A percentile compares a stretch with the other conserved stretches of the same genome.
phyloP scores from a whole-genome alignment of 2,797 vertebrate species.

The Anomalospiza imberbis region DNA sequence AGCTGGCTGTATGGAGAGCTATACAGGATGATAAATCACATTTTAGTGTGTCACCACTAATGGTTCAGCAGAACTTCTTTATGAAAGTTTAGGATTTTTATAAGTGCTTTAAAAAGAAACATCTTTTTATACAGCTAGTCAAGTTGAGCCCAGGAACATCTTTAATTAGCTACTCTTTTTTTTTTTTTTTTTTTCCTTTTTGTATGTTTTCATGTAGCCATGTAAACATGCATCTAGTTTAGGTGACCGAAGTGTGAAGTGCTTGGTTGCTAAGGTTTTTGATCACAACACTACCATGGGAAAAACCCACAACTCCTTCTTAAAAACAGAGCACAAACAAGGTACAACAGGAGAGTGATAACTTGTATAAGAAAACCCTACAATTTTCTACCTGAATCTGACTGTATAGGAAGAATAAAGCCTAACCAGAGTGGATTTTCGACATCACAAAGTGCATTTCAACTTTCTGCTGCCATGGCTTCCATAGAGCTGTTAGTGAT shows the following conservation, averaged over 20 bases:
- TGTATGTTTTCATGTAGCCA: not conserved
- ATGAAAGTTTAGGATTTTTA: not conserved
- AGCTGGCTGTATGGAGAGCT: conserved; percentile 33
- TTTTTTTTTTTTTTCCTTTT: not conserved
- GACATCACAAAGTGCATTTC: not conserved
- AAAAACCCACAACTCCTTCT: not conserved
- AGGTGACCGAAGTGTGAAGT: not conserved
- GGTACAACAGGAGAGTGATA: not conserved
- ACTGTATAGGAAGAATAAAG: not conserved
- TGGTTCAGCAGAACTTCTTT: conserved; percentile 1
- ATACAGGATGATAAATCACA: conserved; percentile 48
- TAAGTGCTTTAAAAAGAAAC: not conserved
- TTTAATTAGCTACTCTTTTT: not conserved
- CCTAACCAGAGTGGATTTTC: not conserved
- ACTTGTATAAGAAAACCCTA: not conserved
- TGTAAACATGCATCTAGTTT: not conserved
- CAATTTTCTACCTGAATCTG: not conserved
- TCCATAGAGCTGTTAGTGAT: not conserved
- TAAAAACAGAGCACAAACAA: not conserved
- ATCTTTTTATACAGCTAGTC: not conserved
- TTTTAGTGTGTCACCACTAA: conserved; percentile 30
- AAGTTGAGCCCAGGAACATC: not conserved
- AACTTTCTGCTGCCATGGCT: not conserved
- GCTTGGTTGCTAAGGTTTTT: not conserved
- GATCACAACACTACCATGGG: not conserved